Conservation (phyloP, 2,113 vertebrate genomes). For the Gobiocypris rarus region DNA sequence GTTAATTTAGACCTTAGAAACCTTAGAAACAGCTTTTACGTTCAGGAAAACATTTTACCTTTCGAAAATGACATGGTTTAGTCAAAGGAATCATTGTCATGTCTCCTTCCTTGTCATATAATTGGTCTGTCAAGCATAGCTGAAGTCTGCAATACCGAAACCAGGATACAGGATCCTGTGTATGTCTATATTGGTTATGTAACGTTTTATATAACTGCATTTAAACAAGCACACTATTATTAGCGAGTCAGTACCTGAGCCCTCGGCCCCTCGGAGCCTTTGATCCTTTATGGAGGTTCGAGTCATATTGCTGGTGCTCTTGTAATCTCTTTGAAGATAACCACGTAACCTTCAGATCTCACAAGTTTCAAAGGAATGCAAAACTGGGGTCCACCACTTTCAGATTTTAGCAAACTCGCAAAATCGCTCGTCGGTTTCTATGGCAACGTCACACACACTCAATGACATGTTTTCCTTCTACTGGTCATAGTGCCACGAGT, state of each 20-base stretch:
- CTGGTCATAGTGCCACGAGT: not conserved
- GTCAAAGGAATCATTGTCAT: slow-evolving; percentile 8
- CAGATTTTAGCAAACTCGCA: slow-evolving; percentile 17
- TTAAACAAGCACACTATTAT: slow-evolving; percentile 38
- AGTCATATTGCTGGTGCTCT: slow-evolving; percentile 42
- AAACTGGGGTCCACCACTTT: not conserved
- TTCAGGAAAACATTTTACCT: not conserved
- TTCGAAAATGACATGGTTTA: not conserved
- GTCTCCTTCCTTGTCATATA: not conserved
- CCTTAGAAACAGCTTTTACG: not conserved
- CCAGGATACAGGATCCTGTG: not conserved
- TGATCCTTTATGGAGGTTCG: slow-evolving; percentile 48
- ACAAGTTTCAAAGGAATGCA: slow-evolving; percentile 13
- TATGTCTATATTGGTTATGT: slow-evolving; percentile 9
- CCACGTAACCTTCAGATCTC: slow-evolving; percentile 44
- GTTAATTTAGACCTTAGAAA: not conserved
- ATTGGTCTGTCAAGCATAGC: slow-evolving; percentile 26
- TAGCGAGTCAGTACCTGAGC: slow-evolving; percentile 32
- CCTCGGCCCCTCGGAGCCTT: slow-evolving; percentile 35
- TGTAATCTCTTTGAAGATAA: slow-evolving; percentile 55
- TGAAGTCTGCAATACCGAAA: not conserved
- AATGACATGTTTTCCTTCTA: not conserved
- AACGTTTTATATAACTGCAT: slow-evolving; percentile 42
- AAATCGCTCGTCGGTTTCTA: not conserved
- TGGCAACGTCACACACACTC: not conserved